Evolutionary conservation across 2,797 vertebrate genomes (phyloP).

Genomic region (Pygocentrus nattereri): DNA sequence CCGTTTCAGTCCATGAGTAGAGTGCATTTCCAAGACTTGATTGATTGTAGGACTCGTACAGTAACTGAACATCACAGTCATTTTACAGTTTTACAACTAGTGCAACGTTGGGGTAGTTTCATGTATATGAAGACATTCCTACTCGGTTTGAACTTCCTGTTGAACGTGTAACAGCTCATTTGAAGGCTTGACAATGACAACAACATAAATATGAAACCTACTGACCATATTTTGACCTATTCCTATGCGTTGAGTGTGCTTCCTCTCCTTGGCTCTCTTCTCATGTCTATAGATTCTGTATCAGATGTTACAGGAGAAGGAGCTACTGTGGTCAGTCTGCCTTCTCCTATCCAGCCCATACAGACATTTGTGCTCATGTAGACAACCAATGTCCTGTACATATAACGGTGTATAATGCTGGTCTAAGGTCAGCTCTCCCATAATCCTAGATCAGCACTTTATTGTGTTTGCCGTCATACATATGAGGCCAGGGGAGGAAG

Average conservation of each 20-base stretch:
- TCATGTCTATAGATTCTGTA: neutral
- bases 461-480: neutral
- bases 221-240: constrained; percentile 6
- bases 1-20: neutral
- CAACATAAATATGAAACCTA: constrained; percentile 12
- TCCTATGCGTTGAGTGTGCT: neutral
- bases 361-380: neutral
- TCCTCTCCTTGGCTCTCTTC: neutral
- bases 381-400: too few relatives aligned
- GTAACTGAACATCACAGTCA: constrained; percentile 58
- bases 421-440: neutral
- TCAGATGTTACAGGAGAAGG: neutral
- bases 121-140: constrained; percentile 46
- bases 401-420: neutral
- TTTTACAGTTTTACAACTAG: constrained; percentile 57
- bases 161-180: constrained; percentile 55
- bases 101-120: constrained; percentile 43
- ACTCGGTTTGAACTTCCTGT: constrained; percentile 13
- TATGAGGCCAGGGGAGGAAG: neutral
- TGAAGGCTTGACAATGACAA: constrained; percentile 25
- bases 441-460: neutral
- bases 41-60: constrained; percentile 21
- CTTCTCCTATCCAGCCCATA: neutral
- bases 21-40: constrained; percentile 20
- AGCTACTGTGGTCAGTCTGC: neutral